Evolutionary conservation across 1,140 invertebrate genomes (phyloP).

Genomic region (Apis cerana): DNA sequence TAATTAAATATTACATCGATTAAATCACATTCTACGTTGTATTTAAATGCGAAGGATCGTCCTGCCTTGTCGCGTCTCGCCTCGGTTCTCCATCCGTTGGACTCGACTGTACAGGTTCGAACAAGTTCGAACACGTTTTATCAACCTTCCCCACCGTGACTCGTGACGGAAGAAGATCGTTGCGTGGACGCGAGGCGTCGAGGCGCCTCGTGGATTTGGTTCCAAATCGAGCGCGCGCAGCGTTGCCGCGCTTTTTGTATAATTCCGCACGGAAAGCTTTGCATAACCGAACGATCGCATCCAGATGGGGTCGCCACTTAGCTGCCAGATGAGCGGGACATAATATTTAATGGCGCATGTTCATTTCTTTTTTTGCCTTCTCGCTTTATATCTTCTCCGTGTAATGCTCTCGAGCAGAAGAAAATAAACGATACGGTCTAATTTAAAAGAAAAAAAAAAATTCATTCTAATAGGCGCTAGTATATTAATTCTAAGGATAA

Average conservation of each 20-base stretch:
- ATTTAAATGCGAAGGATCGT: background rate
- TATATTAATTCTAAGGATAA: background rate
- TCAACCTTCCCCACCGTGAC: slow-evolving; percentile 61
- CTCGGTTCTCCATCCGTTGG: slow-evolving; percentile 67
- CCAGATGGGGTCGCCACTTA: slow-evolving; percentile 54
- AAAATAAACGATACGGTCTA: background rate
- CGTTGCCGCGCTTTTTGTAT: slow-evolving; percentile 50
- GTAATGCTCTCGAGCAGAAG: background rate
- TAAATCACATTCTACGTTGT: background rate
- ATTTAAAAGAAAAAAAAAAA: background rate
- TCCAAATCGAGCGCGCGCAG: slow-evolving; percentile 45
- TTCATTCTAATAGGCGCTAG: background rate
- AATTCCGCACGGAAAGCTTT: slow-evolving; percentile 59
- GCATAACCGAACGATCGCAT: slow-evolving; percentile 55
- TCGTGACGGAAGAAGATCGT: slow-evolving; percentile 36
- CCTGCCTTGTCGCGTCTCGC: background rate
- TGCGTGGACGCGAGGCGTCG: background rate
- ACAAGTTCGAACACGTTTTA: slow-evolving; percentile 75
- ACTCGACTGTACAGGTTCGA: slow-evolving; percentile 75
- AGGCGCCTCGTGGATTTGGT: slow-evolving; percentile 24
- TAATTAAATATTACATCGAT: background rate
- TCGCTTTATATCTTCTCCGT: slow-evolving; percentile 1
- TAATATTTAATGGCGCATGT: slow-evolving; percentile 51
- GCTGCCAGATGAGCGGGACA: slow-evolving; percentile 21
- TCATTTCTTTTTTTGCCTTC: slow-evolving; percentile 22